Percentiles rank a stretch among this genome's conserved stretches.
phyloP scores from a whole-genome alignment of 2,888 invertebrate genomes.

The Hyles lineata region DNA sequence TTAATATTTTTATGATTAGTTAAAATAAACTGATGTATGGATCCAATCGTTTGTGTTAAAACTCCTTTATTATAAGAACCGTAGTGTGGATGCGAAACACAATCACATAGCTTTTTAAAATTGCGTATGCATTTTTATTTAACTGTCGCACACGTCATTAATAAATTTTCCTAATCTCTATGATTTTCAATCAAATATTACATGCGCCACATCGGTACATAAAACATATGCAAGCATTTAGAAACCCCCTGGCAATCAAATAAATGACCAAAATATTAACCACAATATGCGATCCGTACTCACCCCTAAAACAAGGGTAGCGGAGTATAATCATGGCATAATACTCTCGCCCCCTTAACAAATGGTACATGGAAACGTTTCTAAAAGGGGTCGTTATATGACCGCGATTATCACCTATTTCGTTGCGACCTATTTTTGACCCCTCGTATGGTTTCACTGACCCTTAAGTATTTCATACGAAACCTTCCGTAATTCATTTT shows the following conservation, averaged over 20 bases:
- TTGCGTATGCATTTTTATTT: no score
- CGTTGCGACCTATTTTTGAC: slow-evolving; percentile 8
- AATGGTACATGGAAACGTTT: not conserved
- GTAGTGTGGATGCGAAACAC: no score
- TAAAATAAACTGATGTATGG: no score
- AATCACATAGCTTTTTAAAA: no score
- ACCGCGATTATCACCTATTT: not conserved
- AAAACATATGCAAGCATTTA: not conserved
- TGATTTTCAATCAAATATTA: no score
- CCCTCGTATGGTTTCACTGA: not conserved
- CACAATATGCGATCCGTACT: not conserved
- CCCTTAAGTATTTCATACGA: no score
- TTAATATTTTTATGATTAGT: no score
- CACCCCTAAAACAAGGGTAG: not conserved
- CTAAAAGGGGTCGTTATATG: not conserved
- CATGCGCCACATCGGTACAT: not conserved
- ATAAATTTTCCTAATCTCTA: no score
- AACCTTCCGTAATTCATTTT: no score
- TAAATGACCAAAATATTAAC: not conserved
- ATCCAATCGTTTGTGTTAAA: no score
- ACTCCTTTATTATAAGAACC: no score
- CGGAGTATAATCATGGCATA: not conserved
- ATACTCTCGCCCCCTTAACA: not conserved
- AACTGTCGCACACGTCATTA: no score
- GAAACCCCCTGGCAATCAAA: not conserved